Evolutionary conservation across 92 coral and sea anemone genomes (phyloP), one percentile per base, ranked within the genome.

Genomic region (Phymanthus crucifer): DNA sequence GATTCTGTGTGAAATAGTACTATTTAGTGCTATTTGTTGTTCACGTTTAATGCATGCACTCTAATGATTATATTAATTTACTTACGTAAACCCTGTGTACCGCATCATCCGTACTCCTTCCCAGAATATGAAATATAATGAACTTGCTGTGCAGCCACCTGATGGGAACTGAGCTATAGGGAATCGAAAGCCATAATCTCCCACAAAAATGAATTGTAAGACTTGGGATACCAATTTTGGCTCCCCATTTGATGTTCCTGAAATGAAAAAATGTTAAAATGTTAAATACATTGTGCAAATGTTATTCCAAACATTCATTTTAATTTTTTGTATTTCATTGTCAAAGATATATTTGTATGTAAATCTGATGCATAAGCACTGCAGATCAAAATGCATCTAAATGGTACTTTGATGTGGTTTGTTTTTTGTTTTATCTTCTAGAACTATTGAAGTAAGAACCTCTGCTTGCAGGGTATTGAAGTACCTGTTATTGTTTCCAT

Each of bases 131-230:
- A 69, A 72, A 40, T 64, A 72, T 0, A 82, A 79, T 6, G 79
- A 58, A 46, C 84, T 72, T 3, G 84, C 58, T 3, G 87, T 56
- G 54, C 90, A 87, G 8, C 72, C 66, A 68, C 69, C 16, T 8
- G 83, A 80, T 0, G 86, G 83, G 48, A 86, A 86, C 71, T 86
- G 90, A 2, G 90, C 86, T 4, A 86, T 69, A 26, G 90, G 83
- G 27, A 86, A 86, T 24, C 86, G 33, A 67, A 86, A 81, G 5
- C 90, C 90, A 36, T 80, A 26, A 45, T 86, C 86, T n/a, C 86
- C 40, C 33, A 86, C 35, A 57, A 86, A 86, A 17, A 86, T 61
- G 23, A 86, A 81, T 71, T 87, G 87, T 2, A 87, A 83, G 0
- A 87, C 87, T 36, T 83, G 91, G 10, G 80, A 56, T 18, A 87